Evolutionary conservation across 2,797 vertebrate species (phyloP).

Genomic region (Masticophis lateralis): DNA sequence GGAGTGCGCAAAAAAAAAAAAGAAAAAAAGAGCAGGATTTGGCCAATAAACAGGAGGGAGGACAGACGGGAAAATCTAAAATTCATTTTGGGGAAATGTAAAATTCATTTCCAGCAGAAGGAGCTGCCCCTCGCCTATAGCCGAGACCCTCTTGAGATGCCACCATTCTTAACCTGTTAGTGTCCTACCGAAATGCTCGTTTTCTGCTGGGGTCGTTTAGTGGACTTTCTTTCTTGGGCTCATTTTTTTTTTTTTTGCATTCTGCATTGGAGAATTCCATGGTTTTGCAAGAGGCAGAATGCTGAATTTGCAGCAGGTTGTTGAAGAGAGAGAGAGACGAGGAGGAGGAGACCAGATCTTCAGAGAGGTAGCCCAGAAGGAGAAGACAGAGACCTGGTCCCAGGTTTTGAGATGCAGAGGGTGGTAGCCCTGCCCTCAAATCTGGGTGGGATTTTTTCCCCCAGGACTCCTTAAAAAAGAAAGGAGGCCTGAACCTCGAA

Average conservation of each 20-base stretch:
- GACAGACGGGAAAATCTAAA: background rate
- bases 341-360: background rate
- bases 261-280: background rate
- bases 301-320: background rate
- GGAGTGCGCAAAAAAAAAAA: background rate
- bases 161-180: background rate
- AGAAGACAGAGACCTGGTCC: background rate
- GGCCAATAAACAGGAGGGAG: background rate
- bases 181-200: too few relatives aligned
- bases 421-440: background rate
- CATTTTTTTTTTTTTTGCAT: background rate
- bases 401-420: background rate
- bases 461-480: background rate
- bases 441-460: background rate
- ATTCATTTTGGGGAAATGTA: background rate
- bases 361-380: too few relatives aligned
- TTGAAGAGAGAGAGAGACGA: background rate
- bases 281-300: background rate
- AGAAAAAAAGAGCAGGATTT: background rate
- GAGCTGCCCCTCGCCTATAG: background rate
- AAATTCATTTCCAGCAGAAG: background rate
- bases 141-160: too few relatives aligned
- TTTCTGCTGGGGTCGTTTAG: background rate
- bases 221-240: background rate
- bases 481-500: background rate